A percentile compares a stretch with the other conserved stretches of the same genome.
phyloP scores from a whole-genome alignment of 2,113 vertebrate genomes.

The Lynx canadensis region DNA sequence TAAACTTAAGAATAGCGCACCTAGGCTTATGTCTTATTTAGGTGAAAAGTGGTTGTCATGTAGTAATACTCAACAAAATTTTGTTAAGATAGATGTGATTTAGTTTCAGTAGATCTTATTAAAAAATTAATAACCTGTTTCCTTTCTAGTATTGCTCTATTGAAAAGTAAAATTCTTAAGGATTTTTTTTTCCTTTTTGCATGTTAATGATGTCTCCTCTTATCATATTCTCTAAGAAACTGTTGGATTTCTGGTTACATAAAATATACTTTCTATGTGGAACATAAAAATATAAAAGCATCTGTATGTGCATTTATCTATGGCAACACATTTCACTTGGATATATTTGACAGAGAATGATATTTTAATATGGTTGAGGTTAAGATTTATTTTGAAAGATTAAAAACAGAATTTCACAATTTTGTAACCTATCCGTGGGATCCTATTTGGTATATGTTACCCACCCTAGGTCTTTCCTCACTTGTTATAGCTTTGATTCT shows the following conservation, averaged over 20 bases:
- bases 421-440: not conserved
- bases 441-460: not conserved
- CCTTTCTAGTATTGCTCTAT: not conserved
- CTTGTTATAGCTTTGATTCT: not conserved
- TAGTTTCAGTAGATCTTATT: not conserved
- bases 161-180: conserved; percentile 15
- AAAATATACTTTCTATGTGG: not conserved
- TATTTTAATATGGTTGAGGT: not conserved
- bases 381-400: conserved; percentile 35
- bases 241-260: not conserved
- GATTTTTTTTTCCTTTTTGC: not conserved
- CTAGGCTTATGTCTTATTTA: not conserved
- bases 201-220: not conserved
- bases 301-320: not conserved
- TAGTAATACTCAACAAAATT: not conserved
- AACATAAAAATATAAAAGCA: not conserved
- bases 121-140: not conserved
- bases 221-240: not conserved
- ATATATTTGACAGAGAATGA: not conserved
- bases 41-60: not conserved
- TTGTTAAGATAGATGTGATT: not conserved
- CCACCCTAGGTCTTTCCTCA: not conserved
- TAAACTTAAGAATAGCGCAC: not conserved
- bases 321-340: not conserved
- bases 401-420: not conserved